Evolutionary conservation across 2,797 vertebrate species (phyloP).

Genomic region (Natrix natrix): DNA sequence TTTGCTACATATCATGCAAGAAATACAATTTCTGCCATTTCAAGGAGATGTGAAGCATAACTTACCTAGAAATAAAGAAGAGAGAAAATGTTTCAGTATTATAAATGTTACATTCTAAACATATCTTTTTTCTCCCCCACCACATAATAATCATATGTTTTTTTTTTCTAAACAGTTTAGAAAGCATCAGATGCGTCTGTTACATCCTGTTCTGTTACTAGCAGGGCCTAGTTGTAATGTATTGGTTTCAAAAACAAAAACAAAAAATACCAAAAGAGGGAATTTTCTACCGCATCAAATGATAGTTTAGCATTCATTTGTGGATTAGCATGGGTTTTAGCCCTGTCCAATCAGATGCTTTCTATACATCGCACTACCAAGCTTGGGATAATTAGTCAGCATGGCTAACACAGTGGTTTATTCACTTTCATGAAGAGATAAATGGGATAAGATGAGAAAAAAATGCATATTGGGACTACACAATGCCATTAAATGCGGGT

Average conservation of each 20-base stretch:
- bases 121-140: background rate
- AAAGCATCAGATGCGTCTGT: background rate
- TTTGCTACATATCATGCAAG: constrained; percentile 28
- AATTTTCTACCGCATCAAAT: background rate
- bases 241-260: background rate
- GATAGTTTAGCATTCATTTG: background rate
- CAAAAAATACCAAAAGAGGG: background rate
- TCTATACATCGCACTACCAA: background rate
- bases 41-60: constrained; percentile 58
- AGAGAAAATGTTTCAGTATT: constrained; percentile 32
- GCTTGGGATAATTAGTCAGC: background rate
- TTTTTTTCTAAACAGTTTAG: background rate
- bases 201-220: background rate
- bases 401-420: background rate
- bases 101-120: background rate
- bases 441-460: background rate
- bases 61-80: constrained; percentile 73
- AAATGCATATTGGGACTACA: background rate
- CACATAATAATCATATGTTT: background rate
- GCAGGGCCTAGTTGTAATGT: background rate
- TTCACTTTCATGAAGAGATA: background rate
- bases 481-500: background rate
- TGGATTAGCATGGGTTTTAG: background rate
- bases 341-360: background rate
- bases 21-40: constrained; percentile 52